phyloP scores from a whole-genome alignment of 1,140 invertebrate genomes.

The Brachionus sp. region DNA sequence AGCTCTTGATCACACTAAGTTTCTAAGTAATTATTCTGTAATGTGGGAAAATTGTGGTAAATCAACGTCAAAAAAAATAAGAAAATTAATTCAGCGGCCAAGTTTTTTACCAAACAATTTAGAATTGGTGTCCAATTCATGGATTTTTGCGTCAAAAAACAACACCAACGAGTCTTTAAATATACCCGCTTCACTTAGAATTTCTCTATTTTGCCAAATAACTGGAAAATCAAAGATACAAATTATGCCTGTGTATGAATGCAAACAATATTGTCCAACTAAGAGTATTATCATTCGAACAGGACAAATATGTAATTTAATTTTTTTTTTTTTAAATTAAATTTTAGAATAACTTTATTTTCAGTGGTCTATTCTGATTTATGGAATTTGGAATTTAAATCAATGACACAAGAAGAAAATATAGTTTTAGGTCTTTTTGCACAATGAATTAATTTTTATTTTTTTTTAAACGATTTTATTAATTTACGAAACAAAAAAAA shows the following conservation, averaged over 20 bases:
- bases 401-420: neutral
- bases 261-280: neutral
- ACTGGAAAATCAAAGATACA: neutral
- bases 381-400: conserved; percentile 29
- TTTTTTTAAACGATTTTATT: conserved; percentile 32
- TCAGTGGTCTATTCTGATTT: conserved; percentile 14
- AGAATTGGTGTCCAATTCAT: neutral
- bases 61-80: neutral
- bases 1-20: neutral
- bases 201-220: conserved; percentile 4
- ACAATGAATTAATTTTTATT: neutral
- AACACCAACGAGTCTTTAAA: neutral
- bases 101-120: conserved; percentile 8
- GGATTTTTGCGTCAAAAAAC: conserved; percentile 29
- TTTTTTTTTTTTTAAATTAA: neutral
- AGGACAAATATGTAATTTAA: conserved; percentile 10
- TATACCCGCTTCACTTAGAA: neutral
- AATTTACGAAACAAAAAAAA: conserved; percentile 37
- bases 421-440: neutral
- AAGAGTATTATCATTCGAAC: neutral
- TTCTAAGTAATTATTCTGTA: neutral
- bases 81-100: neutral
- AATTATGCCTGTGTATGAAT: neutral
- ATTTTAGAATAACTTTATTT: neutral
- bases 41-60: conserved; percentile 38